phyloP scores from a whole-genome alignment of 1,140 invertebrate genomes.

The Vanessa atalanta region DNA sequence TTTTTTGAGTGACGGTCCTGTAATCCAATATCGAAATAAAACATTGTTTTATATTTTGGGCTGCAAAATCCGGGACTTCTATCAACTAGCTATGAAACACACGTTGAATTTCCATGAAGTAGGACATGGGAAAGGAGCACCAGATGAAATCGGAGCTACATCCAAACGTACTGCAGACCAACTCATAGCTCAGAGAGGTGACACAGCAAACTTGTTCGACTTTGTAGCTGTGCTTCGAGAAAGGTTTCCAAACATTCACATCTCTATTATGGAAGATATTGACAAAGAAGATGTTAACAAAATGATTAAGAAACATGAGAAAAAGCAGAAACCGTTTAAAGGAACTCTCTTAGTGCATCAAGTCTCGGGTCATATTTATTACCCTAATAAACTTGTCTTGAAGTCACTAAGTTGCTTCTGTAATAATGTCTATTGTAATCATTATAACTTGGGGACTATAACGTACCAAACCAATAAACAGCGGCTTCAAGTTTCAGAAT shows the following conservation, averaged over 20 bases:
- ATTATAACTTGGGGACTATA: no score
- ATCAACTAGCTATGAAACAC: constrained; percentile 41
- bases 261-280: no score
- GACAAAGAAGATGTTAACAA: no score
- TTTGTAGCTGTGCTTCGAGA: no score
- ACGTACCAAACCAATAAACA: no score
- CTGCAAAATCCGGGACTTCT: constrained; percentile 25
- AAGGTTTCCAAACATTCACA: no score
- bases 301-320: no score
- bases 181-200: no score
- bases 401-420: constrained; percentile 6
- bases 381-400: constrained; percentile 6
- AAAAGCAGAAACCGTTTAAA: no score
- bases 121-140: constrained; percentile 73
- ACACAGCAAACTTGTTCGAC: constrained; percentile 34
- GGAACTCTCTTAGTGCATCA: no score
- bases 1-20: constrained; percentile 20
- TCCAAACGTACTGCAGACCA: no score
- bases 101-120: constrained; percentile 58
- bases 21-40: constrained; percentile 41
- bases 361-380: constrained; percentile 6
- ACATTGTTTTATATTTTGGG: constrained; percentile 42
- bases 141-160: constrained; percentile 75
- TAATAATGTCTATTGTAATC: no score
- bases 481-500: neutral